These are phyloP conservation scores for Pasiphila rectangulata DNA, from an alignment of 2,888 invertebrate species.

Conservation along the genomic window DNA sequence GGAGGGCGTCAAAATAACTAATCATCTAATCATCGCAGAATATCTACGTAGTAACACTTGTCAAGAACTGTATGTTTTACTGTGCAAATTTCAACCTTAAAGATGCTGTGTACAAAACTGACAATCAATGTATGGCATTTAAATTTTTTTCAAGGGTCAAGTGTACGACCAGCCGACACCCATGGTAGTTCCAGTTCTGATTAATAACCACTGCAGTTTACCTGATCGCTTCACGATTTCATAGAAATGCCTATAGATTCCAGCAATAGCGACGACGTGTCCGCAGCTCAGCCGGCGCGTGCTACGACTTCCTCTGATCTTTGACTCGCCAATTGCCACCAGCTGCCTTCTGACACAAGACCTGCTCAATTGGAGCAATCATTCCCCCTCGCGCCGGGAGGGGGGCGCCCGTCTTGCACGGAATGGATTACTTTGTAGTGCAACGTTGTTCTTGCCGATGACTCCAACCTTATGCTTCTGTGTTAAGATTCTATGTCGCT, in stretches of 20 bases:
- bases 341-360: conserved; percentile 71
- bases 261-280: conserved; percentile 36
- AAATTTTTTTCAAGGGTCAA: too few relatives aligned
- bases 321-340: conserved; percentile 75
- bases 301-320: conserved; percentile 79
- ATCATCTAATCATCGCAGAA: too few relatives aligned
- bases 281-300: conserved; percentile 47
- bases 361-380: conserved; percentile 55
- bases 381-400: conserved; percentile 40
- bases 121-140: too few relatives aligned
- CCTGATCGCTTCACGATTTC: too few relatives aligned
- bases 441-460: conserved; percentile 33
- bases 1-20: too few relatives aligned
- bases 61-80: too few relatives aligned
- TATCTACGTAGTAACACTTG: too few relatives aligned
- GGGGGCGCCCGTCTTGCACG: conserved; percentile 41
- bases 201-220: too few relatives aligned
- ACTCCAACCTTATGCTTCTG: conserved; percentile 2
- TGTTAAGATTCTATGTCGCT: conserved; percentile 18
- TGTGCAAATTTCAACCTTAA: too few relatives aligned
- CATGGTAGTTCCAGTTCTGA: too few relatives aligned
- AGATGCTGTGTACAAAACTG: too few relatives aligned
- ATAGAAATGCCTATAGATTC: background rate
- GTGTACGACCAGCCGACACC: too few relatives aligned
- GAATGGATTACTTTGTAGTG: conserved; percentile 36